A percentile compares a stretch with the other conserved stretches of the same genome.
phyloP scores from a whole-genome alignment of 2,113 vertebrate species.

The Myxocyprinus asiaticus region DNA sequence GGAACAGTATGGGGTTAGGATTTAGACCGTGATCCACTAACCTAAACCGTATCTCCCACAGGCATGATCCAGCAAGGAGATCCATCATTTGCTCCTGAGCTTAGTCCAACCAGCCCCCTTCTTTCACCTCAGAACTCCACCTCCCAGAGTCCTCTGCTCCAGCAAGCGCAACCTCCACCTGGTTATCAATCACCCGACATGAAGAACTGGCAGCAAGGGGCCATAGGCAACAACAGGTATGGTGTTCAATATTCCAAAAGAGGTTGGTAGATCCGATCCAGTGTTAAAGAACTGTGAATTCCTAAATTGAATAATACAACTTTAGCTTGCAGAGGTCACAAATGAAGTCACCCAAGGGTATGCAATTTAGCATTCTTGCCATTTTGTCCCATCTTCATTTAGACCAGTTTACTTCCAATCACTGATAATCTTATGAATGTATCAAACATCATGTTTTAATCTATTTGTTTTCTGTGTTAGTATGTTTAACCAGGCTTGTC shows the following conservation, averaged over 20 bases:
- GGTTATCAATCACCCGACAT: conserved; percentile 92
- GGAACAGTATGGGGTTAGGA: too few relatives aligned
- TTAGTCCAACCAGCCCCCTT: conserved; percentile 87
- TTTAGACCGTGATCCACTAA: too few relatives aligned
- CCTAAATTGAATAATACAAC: too few relatives aligned
- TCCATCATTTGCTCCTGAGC: conserved; percentile 81
- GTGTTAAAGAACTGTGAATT: too few relatives aligned
- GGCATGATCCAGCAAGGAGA: conserved; percentile 85
- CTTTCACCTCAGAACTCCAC: conserved; percentile 87
- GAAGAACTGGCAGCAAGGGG: conserved; percentile 90
- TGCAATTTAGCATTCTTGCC: background rate
- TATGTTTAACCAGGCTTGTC: conserved; percentile 83
- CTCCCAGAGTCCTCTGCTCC: conserved; percentile 88
- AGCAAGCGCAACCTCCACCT: conserved; percentile 79
- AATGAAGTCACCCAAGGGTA: background rate
- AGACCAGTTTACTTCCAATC: background rate
- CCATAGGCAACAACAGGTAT: conserved; percentile 82
- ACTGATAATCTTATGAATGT: background rate
- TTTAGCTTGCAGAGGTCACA: too few relatives aligned
- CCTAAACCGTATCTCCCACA: conserved; percentile 50
- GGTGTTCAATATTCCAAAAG: background rate
- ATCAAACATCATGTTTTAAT: background rate
- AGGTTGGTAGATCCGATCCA: background rate
- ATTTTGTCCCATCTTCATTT: background rate
- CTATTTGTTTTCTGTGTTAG: conserved; percentile 63